These are phyloP conservation scores for Caradrina kadenii DNA, from an alignment of 2,888 invertebrate species.

Conservation along the genomic window DNA sequence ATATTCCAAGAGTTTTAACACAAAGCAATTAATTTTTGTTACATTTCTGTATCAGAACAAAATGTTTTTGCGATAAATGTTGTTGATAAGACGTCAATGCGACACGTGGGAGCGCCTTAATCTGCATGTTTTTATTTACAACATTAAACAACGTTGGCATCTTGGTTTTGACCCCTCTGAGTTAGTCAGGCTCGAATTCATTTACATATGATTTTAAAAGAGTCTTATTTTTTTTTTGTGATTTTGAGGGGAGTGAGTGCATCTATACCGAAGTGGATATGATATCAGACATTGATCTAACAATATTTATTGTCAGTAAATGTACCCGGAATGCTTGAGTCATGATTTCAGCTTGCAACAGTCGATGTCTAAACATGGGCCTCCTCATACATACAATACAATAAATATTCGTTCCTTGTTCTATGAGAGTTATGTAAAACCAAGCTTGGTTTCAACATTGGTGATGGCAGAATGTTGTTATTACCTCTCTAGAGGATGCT, in stretches of 20 bases:
- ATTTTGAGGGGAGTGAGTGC: constrained; percentile 10
- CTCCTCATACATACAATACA: constrained; percentile 16
- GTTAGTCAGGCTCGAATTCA: neutral
- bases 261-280: neutral
- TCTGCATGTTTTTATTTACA: constrained; percentile 49
- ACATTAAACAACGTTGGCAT: constrained; percentile 11
- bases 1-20: constrained; percentile 7
- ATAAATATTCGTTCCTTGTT: constrained; percentile 5
- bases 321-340: constrained; percentile 22
- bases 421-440: neutral
- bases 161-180: constrained; percentile 7
- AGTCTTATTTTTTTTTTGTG: neutral
- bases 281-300: constrained; percentile 13
- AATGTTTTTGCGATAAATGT: constrained; percentile 39
- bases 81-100: constrained; percentile 45
- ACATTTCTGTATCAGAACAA: constrained; percentile 34
- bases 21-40: constrained; percentile 16
- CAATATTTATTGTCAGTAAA: constrained; percentile 20
- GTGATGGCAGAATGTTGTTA: neutral
- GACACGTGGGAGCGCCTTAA: constrained; percentile 35
- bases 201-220: neutral
- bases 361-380: constrained; percentile 10
- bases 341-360: constrained; percentile 20
- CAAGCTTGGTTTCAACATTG: too few species aligned
- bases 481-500: neutral